Base-by-base conservation (phyloP, 1,140 invertebrate species). In the Heliconius melpomene region DNA sequence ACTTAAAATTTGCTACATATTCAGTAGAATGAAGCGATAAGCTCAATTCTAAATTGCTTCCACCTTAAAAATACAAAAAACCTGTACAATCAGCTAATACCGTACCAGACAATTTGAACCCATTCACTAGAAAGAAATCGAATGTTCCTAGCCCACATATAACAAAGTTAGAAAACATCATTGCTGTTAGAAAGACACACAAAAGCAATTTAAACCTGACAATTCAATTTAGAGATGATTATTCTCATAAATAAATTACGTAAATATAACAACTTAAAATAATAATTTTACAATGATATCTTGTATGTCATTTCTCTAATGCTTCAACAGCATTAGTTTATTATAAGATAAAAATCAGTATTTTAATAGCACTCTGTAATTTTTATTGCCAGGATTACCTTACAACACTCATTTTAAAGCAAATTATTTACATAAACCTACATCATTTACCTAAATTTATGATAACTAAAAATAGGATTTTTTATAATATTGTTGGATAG, bases 381-480 rank as follows among this genome's bases (percentile, higher is more conserved):
- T 84, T 84, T 84, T 81, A 83, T 83, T 78, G 81, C 82, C 74
- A 75, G 73, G 73, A 75, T 79, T 82, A 75, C 71, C 73, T 78
- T 74, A 60, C 32, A 78, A 70, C 78, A 83, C 81, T 79, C 74
- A 40, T 86, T 85, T 87, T 85, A 86, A 90, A 89, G 90, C 88
- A 91, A 91, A 90, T 87, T 93, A 93, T 93, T 91, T 93, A 93
- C 92, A 93, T 91, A 89, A 91, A 88, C 86, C 88, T 89, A 90
- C 85, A 87, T 82, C 80, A 82, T 88, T 85, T 87, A 85, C 81
- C 84, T 90, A 86, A 82, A 78, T 85, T 84, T 86, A 88, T 79
- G 79, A 85, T 85, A 87, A 85, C 78, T 85, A 83, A 86, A 85
- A 85, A 84, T 86, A 85, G 82, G 80, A 82, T 75, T 52, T 77